Conservation (phyloP, 2,113 vertebrate species). For the Callocephalon fimbriatum region DNA sequence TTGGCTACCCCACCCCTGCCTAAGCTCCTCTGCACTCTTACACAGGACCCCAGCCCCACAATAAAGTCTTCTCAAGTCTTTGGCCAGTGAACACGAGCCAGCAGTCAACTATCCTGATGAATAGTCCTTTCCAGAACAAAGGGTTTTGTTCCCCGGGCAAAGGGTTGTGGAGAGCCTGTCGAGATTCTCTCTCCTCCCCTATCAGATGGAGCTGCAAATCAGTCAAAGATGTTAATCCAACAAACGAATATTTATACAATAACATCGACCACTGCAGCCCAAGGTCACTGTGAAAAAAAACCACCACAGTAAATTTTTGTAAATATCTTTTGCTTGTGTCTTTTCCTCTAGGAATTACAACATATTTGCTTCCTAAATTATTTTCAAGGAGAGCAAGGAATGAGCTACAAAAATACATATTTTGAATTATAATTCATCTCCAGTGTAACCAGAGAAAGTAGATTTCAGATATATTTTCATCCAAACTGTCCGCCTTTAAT, state of each 20-base stretch:
- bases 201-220: background rate
- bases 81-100: background rate
- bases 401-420: constrained; percentile 3
- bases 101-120: background rate
- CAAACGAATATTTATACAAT: constrained; percentile 47
- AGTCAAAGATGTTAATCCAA: background rate
- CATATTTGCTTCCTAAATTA: background rate
- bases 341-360: background rate
- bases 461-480: constrained; percentile 8
- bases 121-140: background rate
- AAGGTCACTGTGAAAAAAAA: background rate
- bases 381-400: background rate
- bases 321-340: background rate
- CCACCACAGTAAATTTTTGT: background rate
- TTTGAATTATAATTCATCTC: background rate
- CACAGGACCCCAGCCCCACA: background rate
- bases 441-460: background rate
- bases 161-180: background rate
- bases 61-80: background rate
- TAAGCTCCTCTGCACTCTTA: fast-evolving
- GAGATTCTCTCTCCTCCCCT: background rate
- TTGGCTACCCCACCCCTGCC: background rate
- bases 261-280: background rate
- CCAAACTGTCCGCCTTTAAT: background rate
- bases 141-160: background rate